Evolutionary conservation across 2,888 invertebrate species (phyloP).

Genomic region (Melanostoma mellinum): DNA sequence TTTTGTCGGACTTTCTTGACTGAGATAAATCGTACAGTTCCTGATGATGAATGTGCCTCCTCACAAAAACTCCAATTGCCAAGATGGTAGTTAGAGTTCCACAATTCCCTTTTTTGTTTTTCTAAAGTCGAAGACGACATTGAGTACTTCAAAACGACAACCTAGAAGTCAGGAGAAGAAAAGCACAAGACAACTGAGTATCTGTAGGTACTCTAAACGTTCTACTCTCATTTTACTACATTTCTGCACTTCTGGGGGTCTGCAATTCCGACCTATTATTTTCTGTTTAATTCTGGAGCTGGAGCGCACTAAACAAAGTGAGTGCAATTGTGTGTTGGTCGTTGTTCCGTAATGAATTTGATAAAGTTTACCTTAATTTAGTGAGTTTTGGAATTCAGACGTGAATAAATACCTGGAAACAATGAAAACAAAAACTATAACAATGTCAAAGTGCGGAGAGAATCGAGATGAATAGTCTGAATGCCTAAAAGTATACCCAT

Average conservation of each 20-base stretch:
- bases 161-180: background rate
- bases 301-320: constrained; percentile 12
- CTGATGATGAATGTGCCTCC: constrained; percentile 60
- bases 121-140: constrained; percentile 19
- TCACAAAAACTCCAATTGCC: constrained; percentile 52
- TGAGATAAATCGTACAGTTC: constrained; percentile 69
- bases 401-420: constrained; percentile 50
- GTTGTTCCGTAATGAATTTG: constrained; percentile 50
- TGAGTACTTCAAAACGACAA: constrained; percentile 5
- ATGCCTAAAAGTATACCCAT: constrained; percentile 1
- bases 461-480: constrained; percentile 22
- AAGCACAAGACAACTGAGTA: background rate
- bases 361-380: constrained; percentile 61
- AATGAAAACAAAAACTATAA: constrained; percentile 32
- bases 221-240: too few species aligned
- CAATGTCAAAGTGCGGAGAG: background rate
- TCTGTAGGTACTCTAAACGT: too few species aligned
- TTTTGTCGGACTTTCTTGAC: constrained; percentile 68
- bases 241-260: background rate
- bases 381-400: constrained; percentile 49
- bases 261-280: constrained; percentile 21
- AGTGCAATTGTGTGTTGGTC: constrained; percentile 40
- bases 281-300: constrained; percentile 12
- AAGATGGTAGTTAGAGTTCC: constrained; percentile 44
- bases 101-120: background rate